Evolutionary conservation across 2,113 vertebrate species (phyloP).

Genomic region (Archilochus colubris): DNA sequence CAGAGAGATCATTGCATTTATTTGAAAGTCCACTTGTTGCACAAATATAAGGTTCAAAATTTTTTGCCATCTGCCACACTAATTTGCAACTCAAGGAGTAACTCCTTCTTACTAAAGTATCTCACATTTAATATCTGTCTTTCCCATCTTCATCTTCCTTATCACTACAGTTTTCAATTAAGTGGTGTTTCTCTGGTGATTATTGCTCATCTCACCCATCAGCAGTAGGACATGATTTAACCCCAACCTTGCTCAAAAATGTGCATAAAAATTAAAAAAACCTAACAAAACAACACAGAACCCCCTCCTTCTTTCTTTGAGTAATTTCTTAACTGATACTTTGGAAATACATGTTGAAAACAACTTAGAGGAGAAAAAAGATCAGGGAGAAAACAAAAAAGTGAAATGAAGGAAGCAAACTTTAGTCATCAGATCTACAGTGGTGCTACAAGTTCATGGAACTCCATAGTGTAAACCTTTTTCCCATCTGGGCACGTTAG

Average conservation of each 20-base stretch:
- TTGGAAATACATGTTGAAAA: not conserved
- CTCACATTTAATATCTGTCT: not conserved
- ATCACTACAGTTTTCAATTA: not conserved
- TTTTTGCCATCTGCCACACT: not conserved
- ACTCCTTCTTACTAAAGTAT: not conserved
- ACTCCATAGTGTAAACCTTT: not conserved
- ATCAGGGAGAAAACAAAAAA: not conserved
- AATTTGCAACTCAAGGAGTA: not conserved
- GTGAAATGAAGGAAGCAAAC: not conserved
- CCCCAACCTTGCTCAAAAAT: not conserved
- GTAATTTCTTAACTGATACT: not conserved
- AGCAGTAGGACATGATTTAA: not conserved
- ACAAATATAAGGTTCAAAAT: not conserved
- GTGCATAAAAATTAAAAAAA: not conserved
- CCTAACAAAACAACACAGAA: not conserved
- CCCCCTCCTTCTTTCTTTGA: not conserved
- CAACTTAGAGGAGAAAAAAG: not conserved
- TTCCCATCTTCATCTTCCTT: not conserved
- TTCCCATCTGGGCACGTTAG: not conserved
- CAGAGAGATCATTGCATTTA: not conserved
- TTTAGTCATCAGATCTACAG: not conserved
- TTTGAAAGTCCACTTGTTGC: not conserved
- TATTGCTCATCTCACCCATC: not conserved
- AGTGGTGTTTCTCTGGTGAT: not conserved
- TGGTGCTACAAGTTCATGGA: not conserved